Evolutionary conservation across 2,113 vertebrate species (phyloP), one percentile per base, ranked within the genome.

Genomic region (Colistium nudipinnis): DNA sequence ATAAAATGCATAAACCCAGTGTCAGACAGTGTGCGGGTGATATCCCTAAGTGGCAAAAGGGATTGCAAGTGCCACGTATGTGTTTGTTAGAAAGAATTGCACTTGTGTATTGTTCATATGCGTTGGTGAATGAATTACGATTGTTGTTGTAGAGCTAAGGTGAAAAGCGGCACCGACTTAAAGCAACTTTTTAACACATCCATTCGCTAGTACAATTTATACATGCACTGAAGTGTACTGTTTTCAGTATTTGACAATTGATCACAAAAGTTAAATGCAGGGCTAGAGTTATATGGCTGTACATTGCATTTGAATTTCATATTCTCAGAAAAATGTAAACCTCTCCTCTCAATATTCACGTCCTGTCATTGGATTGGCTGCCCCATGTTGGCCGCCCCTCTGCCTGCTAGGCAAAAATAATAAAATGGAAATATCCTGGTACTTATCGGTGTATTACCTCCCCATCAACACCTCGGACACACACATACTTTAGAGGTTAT

Each of bases 391-490:
- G 85, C 76, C 19, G 30, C 43, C 68, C 55, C 36, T 65, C 57
- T 25, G 83, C 78, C 82, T 87, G 69, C 86, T 88, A 84, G 86
- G 90, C 87, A 91, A 91, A 91, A 87, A 91, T 90, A 89, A 92
- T 93, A 92, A 90, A 92, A 90, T 88, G 91, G 89, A 91, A 93
- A 93, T 92, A 93, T 89, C 90, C 85, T 62, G 81, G 85, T 92
- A 90, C 90, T 93, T 91, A 91, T 89, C 85, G 89, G 87, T 89
- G 89, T 91, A 90, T 91, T 91, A 90, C 87, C 89, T 80, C 44
- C 78, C 87, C 86, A 90, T 92, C 88, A 92, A 91, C 89, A 92
- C 87, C 83, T 84, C 79, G 57, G 84, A 85, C 83, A 70, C 56
- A 71, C 74, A 78, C 74, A 55, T 65, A 61, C 75, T 83, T 86